Base-by-base conservation (phyloP, 30 jellyfish, hydroid and myxozoan genomes). In the Aurelia aurita region DNA sequence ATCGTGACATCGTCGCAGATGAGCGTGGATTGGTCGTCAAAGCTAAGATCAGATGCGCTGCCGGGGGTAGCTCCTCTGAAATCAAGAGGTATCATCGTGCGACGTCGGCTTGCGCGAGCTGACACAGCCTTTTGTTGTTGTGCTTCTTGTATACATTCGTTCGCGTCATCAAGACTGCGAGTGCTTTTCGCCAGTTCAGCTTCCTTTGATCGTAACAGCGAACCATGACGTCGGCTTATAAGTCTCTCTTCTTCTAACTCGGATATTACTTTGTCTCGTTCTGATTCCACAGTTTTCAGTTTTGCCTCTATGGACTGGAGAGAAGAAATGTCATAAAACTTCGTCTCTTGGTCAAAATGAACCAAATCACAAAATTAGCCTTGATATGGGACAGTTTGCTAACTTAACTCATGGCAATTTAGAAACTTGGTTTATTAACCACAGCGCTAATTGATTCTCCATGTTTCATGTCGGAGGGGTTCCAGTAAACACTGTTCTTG, bases 21-120 rank as follows among this genome's bases (percentile, higher is more conserved):
- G 27, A 83, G 93, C 5, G 93, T 83, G 21, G 93, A 70, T 20
- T 83, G 93, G 32, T 83, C 93, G 20, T 71, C 87, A 20, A 83
- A 62, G 58, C 93, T 72, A n/a, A 45, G 19, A 25, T 44, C 55
- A 23, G 81, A 18, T 18, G 23, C 71, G 31, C 58, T 55, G 25
- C 65, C 57, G 28, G 47, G 21, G 44, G 88, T 55, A 3, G n/a
- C 57, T 19, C 29, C 67, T 22, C 45, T 35, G 16, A 35, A 13
- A 26, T 79, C 72, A 12, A 69, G 25, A n/a, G 49, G 32, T 11
- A 79, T 69, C 43, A 79, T 79, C 35, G 89, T 61, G 25, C 58
- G 89, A 16, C 89, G 70, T 22, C 81, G 80, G 10, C 13, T 14
- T 25, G 80, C 29, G 1, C 34, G 53, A 15, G 49, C 47, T 27